phyloP scores from a whole-genome alignment of 1,140 invertebrate species.

The Drosophila fuyamai region DNA sequence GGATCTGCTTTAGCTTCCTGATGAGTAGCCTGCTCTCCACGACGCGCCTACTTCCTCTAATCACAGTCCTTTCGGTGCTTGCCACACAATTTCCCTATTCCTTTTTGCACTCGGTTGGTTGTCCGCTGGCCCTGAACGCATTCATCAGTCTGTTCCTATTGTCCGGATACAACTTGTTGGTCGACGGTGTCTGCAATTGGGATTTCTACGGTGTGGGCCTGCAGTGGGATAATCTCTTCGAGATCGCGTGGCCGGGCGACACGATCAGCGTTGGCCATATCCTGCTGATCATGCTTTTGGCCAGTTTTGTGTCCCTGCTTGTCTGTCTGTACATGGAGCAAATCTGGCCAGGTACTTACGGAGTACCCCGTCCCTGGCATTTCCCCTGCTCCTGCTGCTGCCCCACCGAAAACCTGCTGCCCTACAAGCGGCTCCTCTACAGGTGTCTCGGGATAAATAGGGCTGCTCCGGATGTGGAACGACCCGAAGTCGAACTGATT shows the following conservation, averaged over 20 bases:
- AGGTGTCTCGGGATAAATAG: neutral
- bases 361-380: constrained; percentile 89
- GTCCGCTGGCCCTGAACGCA: too few species aligned
- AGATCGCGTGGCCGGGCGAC: neutral
- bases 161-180: neutral
- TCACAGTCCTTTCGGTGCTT: neutral
- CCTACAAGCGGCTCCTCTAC: neutral
- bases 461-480: neutral
- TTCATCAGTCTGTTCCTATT: neutral
- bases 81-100: neutral
- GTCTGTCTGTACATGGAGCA: constrained; percentile 90
- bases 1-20: constrained; percentile 86
- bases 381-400: constrained; percentile 88
- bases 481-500: constrained; percentile 1
- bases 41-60: constrained; percentile 12
- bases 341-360: constrained; percentile 89
- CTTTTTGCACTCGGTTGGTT: too few species aligned
- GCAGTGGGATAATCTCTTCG: constrained; percentile 13
- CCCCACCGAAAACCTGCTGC: neutral
- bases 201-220: neutral
- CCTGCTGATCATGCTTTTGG: constrained; percentile 85
- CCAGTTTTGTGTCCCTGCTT: constrained; percentile 76
- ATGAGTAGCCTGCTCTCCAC: constrained; percentile 87
- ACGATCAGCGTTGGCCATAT: constrained; percentile 86
- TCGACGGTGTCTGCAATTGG: rapidly evolving